Base-by-base conservation (phyloP, 2,888 invertebrate species). In the Fissipunctia ypsillon region DNA sequence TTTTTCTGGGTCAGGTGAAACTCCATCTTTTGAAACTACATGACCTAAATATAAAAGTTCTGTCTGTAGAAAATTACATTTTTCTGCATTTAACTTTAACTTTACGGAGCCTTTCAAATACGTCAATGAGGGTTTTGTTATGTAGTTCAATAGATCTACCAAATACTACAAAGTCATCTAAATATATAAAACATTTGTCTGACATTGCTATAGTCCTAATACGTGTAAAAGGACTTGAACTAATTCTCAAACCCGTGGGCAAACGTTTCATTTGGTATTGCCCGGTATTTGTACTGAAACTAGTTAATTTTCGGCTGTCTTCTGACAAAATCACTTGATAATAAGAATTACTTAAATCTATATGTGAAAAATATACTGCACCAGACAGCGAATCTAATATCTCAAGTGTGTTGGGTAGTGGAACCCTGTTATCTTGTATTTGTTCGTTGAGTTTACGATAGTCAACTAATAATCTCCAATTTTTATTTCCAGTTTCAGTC, bases 21-120 rank as follows among this genome's bases (percentile, higher is more conserved):
- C 59, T 38, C 68, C 59, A 2, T 50, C 35, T 50, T 28, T 25
- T 25, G 68, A 59, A 59, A 68, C 35, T n/a, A 64, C 28, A 57
- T 74, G 75, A 19, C 75, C 75, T 48, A 75, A 61, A 7, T 65
- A 74, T 31, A 67, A 56, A 43, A 68, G 48, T 19, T 68, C 48
- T 43, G 66, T 75, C 16, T 61, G 61, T 38, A 75, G 38, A 25
- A 70, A 75, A 60, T 60, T 52, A 35, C 66, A 66, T 59, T 75
- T 75, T n/a, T n/a, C 3, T 22, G 69, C 61, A 28, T 75, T 70
- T 31, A 66, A 66, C n/a, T 71, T 71, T 65, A 10, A 57, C 57
- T 19, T 16, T 59, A 10, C 65, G 45, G 22, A 71, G 54, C 48
- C 48, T 45, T 41, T 48, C 57, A 65, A 71, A 71, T 9, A 65